Evolutionary conservation across 2,888 invertebrate genomes (phyloP), one percentile per base, ranked within the genome.

Genomic region (Willowsia nigromaculata): DNA sequence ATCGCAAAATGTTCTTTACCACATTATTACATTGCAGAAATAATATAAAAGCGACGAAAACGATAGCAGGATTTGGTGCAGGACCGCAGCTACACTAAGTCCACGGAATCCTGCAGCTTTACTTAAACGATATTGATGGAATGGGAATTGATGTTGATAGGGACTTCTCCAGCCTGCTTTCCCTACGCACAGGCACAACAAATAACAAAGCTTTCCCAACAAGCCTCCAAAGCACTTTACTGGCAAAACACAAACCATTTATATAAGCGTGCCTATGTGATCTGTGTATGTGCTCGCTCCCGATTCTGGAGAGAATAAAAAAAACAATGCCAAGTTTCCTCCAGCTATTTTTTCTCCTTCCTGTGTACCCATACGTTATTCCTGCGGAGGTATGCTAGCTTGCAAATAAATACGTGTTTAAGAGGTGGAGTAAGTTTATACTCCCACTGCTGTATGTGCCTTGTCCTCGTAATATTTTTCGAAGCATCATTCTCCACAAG

Each of bases 81-180:
- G 25, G 30, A 50, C 47, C 47, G 74, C 47, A 74, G 6, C 74
- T 18, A 9, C 13, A 37, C 4, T 43, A 71, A 74, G 9, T 47
- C 74, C 47, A 50, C 15, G 74, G 43, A 74, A 74, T 80, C 56
- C 78, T 56, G 56, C 78, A 56, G 56, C 56, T 80, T 80, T 80
- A 80, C 56, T 80, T 80, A 80, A 80, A 80, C 53, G 78, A 80
- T 80, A 80, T 80, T 56, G 78, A 80, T 80, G 78, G 78, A 80
- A 80, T 56, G 78, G 56, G 56, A 80, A 80, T 80, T 56, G 78
- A 80, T 80, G 78, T 56, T 80, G 78, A 53, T 80, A 56, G 76
- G 76, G 50, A 30, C 76, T 76, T 15, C 13, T 65, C 43, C 40
- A 27, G 25, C 1, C 18, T 53, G 6, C 62, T 37, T n/a, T 37